Conservation (phyloP, 2,888 invertebrate species). For the Strigamia crassipes region DNA sequence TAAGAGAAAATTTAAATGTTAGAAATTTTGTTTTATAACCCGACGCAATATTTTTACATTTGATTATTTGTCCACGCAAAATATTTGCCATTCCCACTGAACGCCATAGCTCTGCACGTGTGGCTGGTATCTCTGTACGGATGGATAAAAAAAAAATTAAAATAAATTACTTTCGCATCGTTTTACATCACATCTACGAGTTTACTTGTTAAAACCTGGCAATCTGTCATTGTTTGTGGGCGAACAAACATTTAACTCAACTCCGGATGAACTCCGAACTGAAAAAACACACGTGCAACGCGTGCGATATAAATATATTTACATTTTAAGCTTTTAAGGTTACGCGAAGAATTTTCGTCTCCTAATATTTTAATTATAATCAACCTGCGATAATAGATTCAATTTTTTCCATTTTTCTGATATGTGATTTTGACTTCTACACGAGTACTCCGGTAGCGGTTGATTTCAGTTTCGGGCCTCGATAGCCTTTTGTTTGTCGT, state of each 20-base stretch:
- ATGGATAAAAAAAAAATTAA: not conserved
- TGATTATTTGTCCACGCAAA: constrained; percentile 45
- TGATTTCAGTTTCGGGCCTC: no score
- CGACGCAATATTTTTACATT: constrained; percentile 39
- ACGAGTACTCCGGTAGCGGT: not conserved
- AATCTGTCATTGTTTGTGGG: not conserved
- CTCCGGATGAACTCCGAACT: constrained; percentile 33
- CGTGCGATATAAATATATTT: no score
- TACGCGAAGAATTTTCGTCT: not conserved
- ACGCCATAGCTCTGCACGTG: constrained; percentile 3
- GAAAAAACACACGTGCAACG: not conserved
- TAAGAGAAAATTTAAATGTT: not conserved
- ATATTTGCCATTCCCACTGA: constrained; percentile 44
- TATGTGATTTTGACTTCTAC: not conserved
- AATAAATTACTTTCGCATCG: not conserved
- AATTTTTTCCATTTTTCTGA: not conserved
- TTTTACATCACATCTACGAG: no score
- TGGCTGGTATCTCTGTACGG: not conserved
- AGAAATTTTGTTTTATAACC: not conserved
- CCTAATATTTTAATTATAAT: not conserved
- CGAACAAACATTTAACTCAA: constrained; percentile 7
- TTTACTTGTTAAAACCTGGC: constrained; percentile 1
- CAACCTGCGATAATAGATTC: not conserved
- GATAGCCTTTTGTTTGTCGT: no score
- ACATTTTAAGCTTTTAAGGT: not conserved